Evolutionary conservation across 2,797 vertebrate species (phyloP).

Genomic region (Gymnopithys bicolor): DNA sequence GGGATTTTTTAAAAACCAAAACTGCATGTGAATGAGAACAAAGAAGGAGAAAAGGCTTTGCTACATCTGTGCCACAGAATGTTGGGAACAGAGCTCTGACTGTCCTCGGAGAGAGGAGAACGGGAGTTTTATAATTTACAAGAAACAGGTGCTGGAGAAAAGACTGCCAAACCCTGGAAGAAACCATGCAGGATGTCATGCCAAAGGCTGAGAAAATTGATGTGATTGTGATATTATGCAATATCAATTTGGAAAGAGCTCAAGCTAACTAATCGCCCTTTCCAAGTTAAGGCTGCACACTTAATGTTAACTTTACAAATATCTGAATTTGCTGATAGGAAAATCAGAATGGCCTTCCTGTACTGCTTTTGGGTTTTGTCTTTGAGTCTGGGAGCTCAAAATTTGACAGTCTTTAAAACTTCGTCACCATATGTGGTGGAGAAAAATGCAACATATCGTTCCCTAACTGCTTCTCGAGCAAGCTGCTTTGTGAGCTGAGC

Average conservation of each 20-base stretch:
- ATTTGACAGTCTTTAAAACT: neutral
- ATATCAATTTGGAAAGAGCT: neutral
- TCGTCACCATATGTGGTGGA: neutral
- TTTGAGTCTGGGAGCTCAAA: neutral
- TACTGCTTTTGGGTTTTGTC: neutral
- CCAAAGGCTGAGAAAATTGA: neutral
- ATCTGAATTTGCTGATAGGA: neutral
- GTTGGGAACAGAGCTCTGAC: neutral
- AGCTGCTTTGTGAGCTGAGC: neutral
- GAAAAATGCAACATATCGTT: neutral
- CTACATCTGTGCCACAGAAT: accelerated
- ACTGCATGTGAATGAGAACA: neutral
- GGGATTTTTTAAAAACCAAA: neutral
- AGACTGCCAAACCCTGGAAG: neutral
- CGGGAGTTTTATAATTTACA: neutral
- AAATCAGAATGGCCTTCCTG: neutral
- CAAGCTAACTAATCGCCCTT: neutral
- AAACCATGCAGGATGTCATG: neutral
- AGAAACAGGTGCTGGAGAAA: neutral
- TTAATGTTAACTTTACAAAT: neutral
- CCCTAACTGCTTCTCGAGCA: neutral
- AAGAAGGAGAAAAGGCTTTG: neutral
- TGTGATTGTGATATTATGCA: neutral
- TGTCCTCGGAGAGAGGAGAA: neutral
- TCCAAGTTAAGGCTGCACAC: neutral